phyloP scores from a whole-genome alignment of 2,113 vertebrate genomes.

The Nothobranchius furzeri region DNA sequence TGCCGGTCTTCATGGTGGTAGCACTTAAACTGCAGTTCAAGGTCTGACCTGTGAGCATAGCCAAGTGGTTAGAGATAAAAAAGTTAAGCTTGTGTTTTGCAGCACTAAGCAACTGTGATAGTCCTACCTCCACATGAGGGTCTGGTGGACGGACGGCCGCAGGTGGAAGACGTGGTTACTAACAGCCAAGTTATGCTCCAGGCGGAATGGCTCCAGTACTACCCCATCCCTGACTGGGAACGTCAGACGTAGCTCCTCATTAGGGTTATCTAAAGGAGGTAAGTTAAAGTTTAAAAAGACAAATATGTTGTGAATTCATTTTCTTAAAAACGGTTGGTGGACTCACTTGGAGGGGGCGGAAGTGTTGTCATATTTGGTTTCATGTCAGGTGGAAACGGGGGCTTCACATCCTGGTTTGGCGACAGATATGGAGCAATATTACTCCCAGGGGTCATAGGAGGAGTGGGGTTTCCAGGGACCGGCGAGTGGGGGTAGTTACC shows the following conservation, averaged over 20 bases:
- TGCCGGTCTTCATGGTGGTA: slow-evolving; percentile 99
- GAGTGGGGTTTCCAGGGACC: slow-evolving; percentile 98
- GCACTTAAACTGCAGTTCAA: slow-evolving; percentile 99
- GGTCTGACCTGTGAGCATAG: slow-evolving; percentile 84
- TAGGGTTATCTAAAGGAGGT: slow-evolving; percentile 86
- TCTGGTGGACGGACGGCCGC: slow-evolving; percentile 96
- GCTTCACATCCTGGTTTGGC: slow-evolving; percentile 97
- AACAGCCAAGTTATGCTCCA: slow-evolving; percentile 99
- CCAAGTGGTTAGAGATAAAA: not conserved
- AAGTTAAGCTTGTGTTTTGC: not conserved
- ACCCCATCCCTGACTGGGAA: slow-evolving; percentile 96
- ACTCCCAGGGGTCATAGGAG: slow-evolving; percentile 98
- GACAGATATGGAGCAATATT: slow-evolving; percentile 96
- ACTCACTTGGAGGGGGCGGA: slow-evolving; percentile 93
- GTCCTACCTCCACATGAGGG: slow-evolving; percentile 96
- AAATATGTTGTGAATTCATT: not conserved
- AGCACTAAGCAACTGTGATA: not conserved
- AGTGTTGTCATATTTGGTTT: slow-evolving; percentile 97
- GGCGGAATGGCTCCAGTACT: slow-evolving; percentile 96
- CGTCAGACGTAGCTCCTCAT: slow-evolving; percentile 94
- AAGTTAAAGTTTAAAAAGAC: slow-evolving; percentile 44
- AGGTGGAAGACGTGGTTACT: slow-evolving; percentile 99
- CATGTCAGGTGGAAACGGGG: slow-evolving; percentile 97
- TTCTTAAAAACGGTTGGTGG: slow-evolving; percentile 3
- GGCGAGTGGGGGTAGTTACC: slow-evolving; percentile 98